Conservation (phyloP, 2,113 vertebrate species). For the Phylloscopus whistleri region DNA sequence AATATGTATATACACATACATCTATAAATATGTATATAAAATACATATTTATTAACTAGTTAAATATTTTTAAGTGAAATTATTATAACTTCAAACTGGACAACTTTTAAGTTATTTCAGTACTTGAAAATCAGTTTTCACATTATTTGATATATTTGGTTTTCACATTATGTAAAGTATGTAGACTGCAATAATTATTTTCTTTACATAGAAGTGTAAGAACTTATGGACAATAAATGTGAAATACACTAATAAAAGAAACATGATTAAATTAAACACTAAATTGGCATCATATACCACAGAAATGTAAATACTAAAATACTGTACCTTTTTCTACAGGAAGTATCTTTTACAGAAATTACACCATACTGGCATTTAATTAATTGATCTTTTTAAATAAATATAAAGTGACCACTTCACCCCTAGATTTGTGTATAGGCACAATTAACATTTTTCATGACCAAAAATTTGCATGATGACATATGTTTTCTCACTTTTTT, state of each 20-base stretch:
- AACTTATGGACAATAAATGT: not conserved
- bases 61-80: not conserved
- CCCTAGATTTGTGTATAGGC: not conserved
- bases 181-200: not conserved
- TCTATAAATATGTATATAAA: not conserved
- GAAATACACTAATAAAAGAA: not conserved
- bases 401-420: not conserved
- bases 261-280: not conserved
- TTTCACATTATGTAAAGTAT: not conserved
- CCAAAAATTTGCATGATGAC: not conserved
- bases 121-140: not conserved
- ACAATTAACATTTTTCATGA: not conserved
- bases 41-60: not conserved
- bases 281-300: not conserved
- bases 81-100: not conserved
- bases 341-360: not conserved
- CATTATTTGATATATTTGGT: not conserved
- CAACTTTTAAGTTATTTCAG: not conserved
- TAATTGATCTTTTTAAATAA: not conserved
- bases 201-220: not conserved
- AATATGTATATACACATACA: rapidly evolving
- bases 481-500: rapidly evolving
- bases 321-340: not conserved
- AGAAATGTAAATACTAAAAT: not conserved
- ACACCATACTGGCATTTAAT: not conserved